Base-by-base conservation (phyloP, 2,888 invertebrate species). In the Rutpela maculata region DNA sequence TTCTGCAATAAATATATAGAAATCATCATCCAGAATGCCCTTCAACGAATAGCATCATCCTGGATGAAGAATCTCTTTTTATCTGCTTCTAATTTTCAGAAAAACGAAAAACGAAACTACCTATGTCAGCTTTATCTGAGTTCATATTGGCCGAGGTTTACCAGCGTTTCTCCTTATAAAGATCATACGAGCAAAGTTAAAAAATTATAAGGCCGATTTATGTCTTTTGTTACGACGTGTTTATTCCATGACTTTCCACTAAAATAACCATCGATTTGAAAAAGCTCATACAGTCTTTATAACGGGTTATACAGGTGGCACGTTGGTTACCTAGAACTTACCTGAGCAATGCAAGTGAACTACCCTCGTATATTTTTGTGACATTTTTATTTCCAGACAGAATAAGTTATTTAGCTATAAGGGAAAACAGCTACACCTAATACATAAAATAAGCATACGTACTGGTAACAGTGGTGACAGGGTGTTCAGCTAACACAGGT, bases 391-490 rank as follows among this genome's bases (percentile, higher is more conserved):
- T 60, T 63, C 17, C 38, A 35, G 18, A 50, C n/a, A 50, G n/a
- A 50, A n/a, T 38, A 17, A 4, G 15, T 56, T 22, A 55, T 56
- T 26, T 55, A 55, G 38, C 22, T 22, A 55, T 65, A 22, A 67
- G 35, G 10, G 19, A 31, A n/a, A 69, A 70, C 59, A 69, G 69
- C 69, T 59, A 59, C 43, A 31, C 59, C 56, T 68, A 66, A 65
- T 56, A 76, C 71, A 80, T 67, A 77, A 66, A 75, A 67, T 72
- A 83, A 81, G 81, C 82, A 84, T 84, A 84, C 84, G 84, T 84
- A 84, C 84, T 83, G 84, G 81, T 82, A 59, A 77, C 76, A 82
- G 81, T 83, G 79, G 80, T 80, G 73, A 83, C 81, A 83, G 78
- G 83, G 82, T 79, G 78, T 80, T 81, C 81, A 84, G 83, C 81